Conservation (phyloP, 2,113 vertebrate species). For the Hystrix brachyura region DNA sequence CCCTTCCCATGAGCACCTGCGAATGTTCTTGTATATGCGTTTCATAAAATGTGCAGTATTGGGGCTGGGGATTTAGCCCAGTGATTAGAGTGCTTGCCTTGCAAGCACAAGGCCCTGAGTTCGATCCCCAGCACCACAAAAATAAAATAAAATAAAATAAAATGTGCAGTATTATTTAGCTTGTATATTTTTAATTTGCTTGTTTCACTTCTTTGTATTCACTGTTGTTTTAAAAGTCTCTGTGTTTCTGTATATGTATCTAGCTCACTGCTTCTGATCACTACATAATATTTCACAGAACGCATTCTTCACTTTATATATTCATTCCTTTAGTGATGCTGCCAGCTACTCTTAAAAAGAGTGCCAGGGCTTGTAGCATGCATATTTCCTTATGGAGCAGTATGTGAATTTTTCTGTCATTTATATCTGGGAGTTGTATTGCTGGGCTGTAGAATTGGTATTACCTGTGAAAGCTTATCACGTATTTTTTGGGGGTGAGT, state of each 20-base stretch:
- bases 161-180: conserved; percentile 39
- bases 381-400: background rate
- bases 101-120: too few species aligned
- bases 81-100: too few species aligned
- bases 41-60: conserved; percentile 49
- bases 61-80: too few species aligned
- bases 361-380: background rate
- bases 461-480: conserved; percentile 33
- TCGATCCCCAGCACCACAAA: too few species aligned
- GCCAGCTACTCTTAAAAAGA: conserved; percentile 15
- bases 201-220: conserved; percentile 40
- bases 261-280: background rate
- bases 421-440: background rate
- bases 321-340: background rate
- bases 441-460: background rate
- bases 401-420: background rate
- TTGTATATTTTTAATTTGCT: conserved; percentile 29
- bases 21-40: conserved; percentile 13
- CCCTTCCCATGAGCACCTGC: background rate
- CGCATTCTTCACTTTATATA: background rate
- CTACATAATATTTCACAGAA: conserved; percentile 5
- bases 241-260: background rate
- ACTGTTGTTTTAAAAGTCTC: conserved; percentile 9
- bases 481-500: background rate
- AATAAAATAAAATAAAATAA: background rate